A percentile compares a stretch with the other conserved stretches of the same genome.
phyloP scores from a whole-genome alignment of 2,113 vertebrate species.

The Diadophis punctatus region DNA sequence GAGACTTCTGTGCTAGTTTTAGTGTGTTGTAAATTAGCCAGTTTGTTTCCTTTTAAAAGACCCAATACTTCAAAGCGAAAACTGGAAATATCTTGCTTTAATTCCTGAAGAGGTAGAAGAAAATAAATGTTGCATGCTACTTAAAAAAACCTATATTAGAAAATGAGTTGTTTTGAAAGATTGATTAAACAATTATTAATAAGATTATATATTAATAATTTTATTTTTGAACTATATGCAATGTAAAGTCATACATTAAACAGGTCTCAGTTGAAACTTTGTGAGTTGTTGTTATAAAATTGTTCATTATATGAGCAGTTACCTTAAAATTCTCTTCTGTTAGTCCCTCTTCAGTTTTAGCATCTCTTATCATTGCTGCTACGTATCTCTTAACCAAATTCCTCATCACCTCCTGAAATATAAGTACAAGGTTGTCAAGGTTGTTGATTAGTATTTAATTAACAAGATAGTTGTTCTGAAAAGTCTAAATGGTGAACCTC shows the following conservation, averaged over 20 bases:
- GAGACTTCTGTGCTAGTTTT: conserved; percentile 63
- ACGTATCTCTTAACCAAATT: conserved; percentile 95
- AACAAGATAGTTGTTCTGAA: background rate
- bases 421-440: background rate
- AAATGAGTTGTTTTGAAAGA: background rate
- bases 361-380: conserved; percentile 96
- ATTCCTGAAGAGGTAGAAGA: conserved; percentile 74
- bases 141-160: background rate
- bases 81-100: conserved; percentile 98
- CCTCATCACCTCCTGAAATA: conserved; percentile 86
- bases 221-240: background rate
- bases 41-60: conserved; percentile 80
- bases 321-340: conserved; percentile 99
- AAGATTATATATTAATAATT: background rate
- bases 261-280: background rate
- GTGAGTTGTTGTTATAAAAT: background rate
- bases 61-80: conserved; percentile 96
- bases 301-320: background rate
- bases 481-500: background rate
- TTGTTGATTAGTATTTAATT: background rate
- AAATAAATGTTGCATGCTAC: conserved; percentile 4
- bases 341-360: conserved; percentile 90
- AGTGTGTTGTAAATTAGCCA: conserved; percentile 54
- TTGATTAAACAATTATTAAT: background rate
- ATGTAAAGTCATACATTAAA: background rate